Base-by-base conservation (phyloP, 2,113 vertebrate species). In the Nyctereutes procyonoides region DNA sequence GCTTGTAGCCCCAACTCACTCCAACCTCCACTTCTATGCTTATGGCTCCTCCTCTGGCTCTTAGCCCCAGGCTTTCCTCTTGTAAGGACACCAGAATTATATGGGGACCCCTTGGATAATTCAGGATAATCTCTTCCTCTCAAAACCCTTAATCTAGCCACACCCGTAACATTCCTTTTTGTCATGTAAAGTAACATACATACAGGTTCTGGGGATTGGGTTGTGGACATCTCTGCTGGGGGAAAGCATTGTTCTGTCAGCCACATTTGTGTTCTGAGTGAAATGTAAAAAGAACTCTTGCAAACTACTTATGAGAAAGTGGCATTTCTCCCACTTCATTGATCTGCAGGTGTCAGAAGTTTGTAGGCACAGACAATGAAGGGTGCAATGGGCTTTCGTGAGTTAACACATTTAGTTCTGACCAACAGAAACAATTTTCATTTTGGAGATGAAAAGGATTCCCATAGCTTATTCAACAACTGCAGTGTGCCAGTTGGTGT, bases 361-460 rank as follows among this genome's bases (percentile, higher is more conserved):
- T 97, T 93, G 28, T 65, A 97, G 89, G 35, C 58, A 60, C 87
- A 92, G 73, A 35, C 16, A 84, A n/a, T 4, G 65, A 35, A 80
- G 88, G 69, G 62, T 93, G 95, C 74, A 83, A 22, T 90, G 97
- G 95, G 90, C 73, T 94, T 98, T 74, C 51, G 86, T 96, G 93
- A 79, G 0, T 98, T 98, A 97, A 95, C 86, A 93, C 89, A 30
- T 98, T 98, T 98, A 97, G 97, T 98, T 98, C 95, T 97, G 96
- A 94, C 30, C 96, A 97, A 97, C 96, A 97, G 93, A 96, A 93
- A 97, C 35, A 93, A 16, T 81, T 94, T 97, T 98, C 80, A 82
- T 92, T 96, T 97, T 14, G 82, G 84, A 98, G 94, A 97, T 62
- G 60, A 90, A 98, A 98, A 87, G 53, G 63, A 76, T 97, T 98